Evolutionary conservation across 2,888 invertebrate genomes (phyloP).

Genomic region (Cancer borealis): DNA sequence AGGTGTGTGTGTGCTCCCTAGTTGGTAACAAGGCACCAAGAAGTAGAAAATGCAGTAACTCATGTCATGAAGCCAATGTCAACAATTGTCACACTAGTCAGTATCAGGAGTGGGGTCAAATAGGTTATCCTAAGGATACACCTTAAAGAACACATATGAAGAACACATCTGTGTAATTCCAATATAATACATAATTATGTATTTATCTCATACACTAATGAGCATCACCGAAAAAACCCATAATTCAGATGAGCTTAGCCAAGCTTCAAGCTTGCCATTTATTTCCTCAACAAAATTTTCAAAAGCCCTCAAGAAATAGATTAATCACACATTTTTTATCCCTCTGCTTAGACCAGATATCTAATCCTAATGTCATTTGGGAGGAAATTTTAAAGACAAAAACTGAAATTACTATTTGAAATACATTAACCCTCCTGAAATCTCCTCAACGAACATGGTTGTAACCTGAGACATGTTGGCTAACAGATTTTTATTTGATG

Average conservation of each 20-base stretch:
- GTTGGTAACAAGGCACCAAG: not conserved
- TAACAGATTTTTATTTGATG: not conserved
- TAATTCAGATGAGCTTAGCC: not conserved
- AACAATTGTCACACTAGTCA: not conserved
- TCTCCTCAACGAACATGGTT: not conserved
- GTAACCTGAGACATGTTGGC: not conserved
- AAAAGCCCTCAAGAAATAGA: no score
- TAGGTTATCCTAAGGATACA: not conserved
- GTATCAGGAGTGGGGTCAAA: not conserved
- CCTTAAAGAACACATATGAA: not conserved
- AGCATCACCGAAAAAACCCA: not conserved
- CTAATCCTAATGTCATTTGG: not conserved
- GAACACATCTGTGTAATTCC: not conserved
- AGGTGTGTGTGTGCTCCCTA: not conserved
- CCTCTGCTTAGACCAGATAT: not conserved
- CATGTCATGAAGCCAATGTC: not conserved
- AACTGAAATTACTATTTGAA: not conserved
- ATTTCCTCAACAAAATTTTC: not conserved
- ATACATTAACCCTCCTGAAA: not conserved
- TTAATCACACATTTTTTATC: no score
- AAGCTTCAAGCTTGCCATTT: not conserved
- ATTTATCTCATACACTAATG: not conserved
- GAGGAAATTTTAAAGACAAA: not conserved
- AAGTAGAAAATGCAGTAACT: not conserved
- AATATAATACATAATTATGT: not conserved